Percentiles rank a stretch among this genome's conserved stretches.
These are phyloP conservation scores for Sebastes ruberrimus DNA, from an alignment of 2,797 vertebrate species.

Conservation along the genomic window DNA sequence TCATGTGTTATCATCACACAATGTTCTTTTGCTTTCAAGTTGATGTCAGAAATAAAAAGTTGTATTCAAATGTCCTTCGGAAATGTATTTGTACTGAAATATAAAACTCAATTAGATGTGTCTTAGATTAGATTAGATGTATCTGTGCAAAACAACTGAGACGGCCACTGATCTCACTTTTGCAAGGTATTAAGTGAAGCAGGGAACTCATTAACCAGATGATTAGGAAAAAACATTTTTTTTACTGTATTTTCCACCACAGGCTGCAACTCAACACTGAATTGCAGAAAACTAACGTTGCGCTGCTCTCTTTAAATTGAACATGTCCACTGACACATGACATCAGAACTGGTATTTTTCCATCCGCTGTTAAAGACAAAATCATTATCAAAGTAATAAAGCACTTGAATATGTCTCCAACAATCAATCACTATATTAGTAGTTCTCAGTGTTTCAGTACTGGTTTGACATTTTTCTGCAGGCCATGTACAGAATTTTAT, in stretches of 20 bases:
- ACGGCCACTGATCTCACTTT: neutral
- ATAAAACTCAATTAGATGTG: neutral
- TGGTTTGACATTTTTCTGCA: neutral
- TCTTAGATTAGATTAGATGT: neutral
- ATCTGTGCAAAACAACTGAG: neutral
- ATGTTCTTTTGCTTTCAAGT: neutral
- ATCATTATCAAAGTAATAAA: neutral
- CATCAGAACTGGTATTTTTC: neutral
- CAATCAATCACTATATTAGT: neutral
- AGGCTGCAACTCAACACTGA: neutral
- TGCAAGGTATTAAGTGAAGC: neutral
- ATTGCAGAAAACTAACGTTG: neutral
- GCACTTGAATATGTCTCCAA: neutral
- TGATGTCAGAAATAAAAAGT: slow-evolving; percentile 50
- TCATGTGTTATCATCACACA: neutral
- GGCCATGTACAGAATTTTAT: neutral
- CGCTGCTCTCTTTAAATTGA: neutral
- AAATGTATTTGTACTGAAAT: neutral
- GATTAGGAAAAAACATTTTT: neutral
- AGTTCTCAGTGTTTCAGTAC: neutral
- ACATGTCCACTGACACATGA: neutral
- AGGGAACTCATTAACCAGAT: neutral
- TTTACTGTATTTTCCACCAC: neutral
- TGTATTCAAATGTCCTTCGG: neutral
- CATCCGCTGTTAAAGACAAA: neutral